These are phyloP conservation scores for Pachycephus smyrnensis DNA, from an alignment of 2,888 invertebrate species.

Conservation along the genomic window DNA sequence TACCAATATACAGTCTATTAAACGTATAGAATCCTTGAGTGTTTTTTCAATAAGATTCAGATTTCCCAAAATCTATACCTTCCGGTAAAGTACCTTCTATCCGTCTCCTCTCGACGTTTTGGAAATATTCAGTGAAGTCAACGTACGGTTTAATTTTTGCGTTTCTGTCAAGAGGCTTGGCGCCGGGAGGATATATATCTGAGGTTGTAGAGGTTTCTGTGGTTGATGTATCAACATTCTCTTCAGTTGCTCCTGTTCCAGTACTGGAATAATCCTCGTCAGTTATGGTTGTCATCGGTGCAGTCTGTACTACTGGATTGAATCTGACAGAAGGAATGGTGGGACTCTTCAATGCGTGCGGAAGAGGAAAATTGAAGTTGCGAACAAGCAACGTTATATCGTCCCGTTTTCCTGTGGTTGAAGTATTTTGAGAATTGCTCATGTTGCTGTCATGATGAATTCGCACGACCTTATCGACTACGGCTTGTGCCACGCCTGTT, in stretches of 20 bases:
- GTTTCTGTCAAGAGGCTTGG: constrained; percentile 72
- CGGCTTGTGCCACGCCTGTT: constrained; percentile 86
- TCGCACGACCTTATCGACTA: constrained; percentile 85
- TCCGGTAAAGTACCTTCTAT: constrained; percentile 76
- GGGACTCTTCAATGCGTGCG: constrained; percentile 73
- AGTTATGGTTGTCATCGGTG: constrained; percentile 47
- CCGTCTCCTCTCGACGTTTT: constrained; percentile 77
- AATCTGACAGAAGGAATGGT: constrained; percentile 71
- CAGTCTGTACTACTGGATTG: constrained; percentile 73
- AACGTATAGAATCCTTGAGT: constrained; percentile 1
- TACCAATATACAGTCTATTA: constrained; percentile 1
- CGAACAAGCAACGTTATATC: constrained; percentile 88
- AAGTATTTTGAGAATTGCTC: constrained; percentile 67
- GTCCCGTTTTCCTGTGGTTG: constrained; percentile 75
- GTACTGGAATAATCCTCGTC: constrained; percentile 40
- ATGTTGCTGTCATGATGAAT: constrained; percentile 84
- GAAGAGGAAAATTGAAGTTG: constrained; percentile 85
- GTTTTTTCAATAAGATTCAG: constrained; percentile 2
- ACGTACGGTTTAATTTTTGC: constrained; percentile 84
- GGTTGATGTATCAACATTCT: constrained; percentile 58
- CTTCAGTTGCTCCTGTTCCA: constrained; percentile 43
- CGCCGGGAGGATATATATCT: constrained; percentile 60
- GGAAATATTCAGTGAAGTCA: constrained; percentile 84
- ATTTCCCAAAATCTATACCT: constrained; percentile 69
- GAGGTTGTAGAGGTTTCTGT: constrained; percentile 62